Percentiles rank a stretch among this genome's conserved stretches.
These are phyloP conservation scores for Tolmerus cingulatus DNA, from an alignment of 2,888 invertebrate species.

Conservation along the genomic window DNA sequence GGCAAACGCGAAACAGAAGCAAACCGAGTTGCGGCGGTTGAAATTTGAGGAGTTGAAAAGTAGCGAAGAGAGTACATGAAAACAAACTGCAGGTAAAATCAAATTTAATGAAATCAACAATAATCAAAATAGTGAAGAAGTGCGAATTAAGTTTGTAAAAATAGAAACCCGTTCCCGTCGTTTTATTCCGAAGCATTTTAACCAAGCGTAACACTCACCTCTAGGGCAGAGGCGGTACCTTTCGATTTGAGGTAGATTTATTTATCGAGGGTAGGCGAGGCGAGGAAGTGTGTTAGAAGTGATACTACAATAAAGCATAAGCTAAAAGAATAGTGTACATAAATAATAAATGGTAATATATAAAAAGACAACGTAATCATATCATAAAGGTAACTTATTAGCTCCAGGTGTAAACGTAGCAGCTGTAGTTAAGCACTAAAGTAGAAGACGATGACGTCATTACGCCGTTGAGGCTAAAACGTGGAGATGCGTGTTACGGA, in stretches of 20 bases:
- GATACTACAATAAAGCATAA: conserved; percentile 38
- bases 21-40: background rate
- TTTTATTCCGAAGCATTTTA: background rate
- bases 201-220: background rate
- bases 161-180: background rate
- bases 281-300: conserved; percentile 18
- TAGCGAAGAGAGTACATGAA: background rate
- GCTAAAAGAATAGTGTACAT: conserved; percentile 37
- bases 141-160: background rate
- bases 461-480: background rate
- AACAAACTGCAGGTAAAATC: conserved; percentile 16
- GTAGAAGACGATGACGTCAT: background rate
- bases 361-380: conserved; percentile 23
- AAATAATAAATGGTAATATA: conserved; percentile 28
- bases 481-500: background rate
- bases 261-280: background rate
- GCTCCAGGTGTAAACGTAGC: background rate
- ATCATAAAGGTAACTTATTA: conserved; percentile 26
- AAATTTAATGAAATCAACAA: conserved; percentile 8
- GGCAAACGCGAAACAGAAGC: background rate
- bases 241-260: background rate
- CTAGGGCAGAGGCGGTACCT: background rate
- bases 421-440: conserved; percentile 11
- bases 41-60: background rate
- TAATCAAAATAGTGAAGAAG: background rate